Base-by-base conservation (phyloP, 2,113 vertebrate genomes). In the Anhinga anhinga region DNA sequence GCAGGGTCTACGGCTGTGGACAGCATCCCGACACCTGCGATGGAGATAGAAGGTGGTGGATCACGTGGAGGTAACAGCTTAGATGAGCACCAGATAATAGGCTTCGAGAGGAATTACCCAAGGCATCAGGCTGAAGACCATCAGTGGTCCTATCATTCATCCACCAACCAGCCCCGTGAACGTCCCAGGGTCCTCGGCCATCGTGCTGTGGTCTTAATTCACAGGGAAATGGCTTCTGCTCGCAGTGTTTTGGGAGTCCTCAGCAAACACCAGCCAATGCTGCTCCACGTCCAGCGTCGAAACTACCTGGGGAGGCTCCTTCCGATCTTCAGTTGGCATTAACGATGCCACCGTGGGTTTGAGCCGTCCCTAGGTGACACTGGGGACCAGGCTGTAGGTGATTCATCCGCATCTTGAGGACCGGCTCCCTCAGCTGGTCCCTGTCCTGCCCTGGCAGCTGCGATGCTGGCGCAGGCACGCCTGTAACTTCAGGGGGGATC, bases 301-400 rank as follows among this genome's bases (percentile, higher is more conserved):
- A 82, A 36, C 32, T 9, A 11, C 22, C 65, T 2, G 7, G 8
- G n/a, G 21, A 59, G 15, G 69, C 45, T 65, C 49, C 53, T 56
- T n/a, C 62, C 1, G 0, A 5, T 5, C 79, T 49, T 70, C 1
- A 0, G 7, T 7, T 15, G 38, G 65, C 55, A 26, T 30, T 20
- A 25, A 3, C 0, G 1, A 21, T 38, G 22, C 23, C 52, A 29
- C 36, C 1, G 0, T 38, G 38, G 45, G 5, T 49, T 45, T 21
- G 69, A 14, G 17, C 26, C 7, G 0, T 42, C 66, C 56, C n/a
- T 22, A 17, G 38, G 9, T 15, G 81, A 25, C 63, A 34, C 20
- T 11, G 27, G 61, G 40, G 40, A 32, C 32, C 11, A 7, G 67
- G 27, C 20, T 0, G 0, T 3, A 30, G 26, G 23, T 7, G 61